A percentile compares a stretch with the other conserved stretches of the same genome.
Conservation (phyloP, 64 coral and sea anemone genomes). For the Dendrophyllia cribrosa region DNA sequence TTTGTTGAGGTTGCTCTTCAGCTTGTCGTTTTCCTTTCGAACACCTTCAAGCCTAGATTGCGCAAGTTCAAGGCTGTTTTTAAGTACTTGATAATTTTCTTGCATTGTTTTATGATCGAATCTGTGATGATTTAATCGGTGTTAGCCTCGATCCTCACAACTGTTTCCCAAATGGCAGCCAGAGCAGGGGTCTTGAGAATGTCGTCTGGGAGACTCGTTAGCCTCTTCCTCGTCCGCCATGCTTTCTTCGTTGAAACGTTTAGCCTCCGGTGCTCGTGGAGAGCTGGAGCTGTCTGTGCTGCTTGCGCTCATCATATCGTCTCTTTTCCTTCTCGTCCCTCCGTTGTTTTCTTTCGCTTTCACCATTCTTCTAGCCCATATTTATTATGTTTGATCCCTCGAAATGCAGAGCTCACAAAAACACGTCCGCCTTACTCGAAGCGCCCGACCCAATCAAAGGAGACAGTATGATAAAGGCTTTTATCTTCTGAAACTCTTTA, state of each 20-base stretch:
- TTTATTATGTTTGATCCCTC: too few relatives aligned
- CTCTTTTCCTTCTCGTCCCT: not conserved
- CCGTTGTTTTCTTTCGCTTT: too few relatives aligned
- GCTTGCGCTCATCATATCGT: not conserved
- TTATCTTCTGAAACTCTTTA: too few relatives aligned
- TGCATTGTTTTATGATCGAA: not conserved
- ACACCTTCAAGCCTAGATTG: not conserved
- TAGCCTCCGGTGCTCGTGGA: not conserved
- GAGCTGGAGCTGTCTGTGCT: not conserved
- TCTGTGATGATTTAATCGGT: not conserved
- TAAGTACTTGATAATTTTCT: not conserved
- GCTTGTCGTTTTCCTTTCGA: not conserved
- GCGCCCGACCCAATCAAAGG: too few relatives aligned
- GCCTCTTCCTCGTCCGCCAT: not conserved
- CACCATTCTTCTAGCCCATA: too few relatives aligned
- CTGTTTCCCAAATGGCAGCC: not conserved
- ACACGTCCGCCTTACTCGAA: too few relatives aligned
- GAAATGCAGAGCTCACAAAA: too few relatives aligned
- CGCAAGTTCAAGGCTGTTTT: not conserved
- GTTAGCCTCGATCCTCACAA: not conserved
- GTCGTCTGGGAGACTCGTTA: not conserved
- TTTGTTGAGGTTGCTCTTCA: not conserved
- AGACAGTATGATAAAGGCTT: too few relatives aligned
- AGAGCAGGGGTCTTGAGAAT: not conserved
- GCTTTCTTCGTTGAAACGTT: not conserved